Base-by-base conservation (phyloP, 2,113 vertebrate species). In the Parotia lawesii region DNA sequence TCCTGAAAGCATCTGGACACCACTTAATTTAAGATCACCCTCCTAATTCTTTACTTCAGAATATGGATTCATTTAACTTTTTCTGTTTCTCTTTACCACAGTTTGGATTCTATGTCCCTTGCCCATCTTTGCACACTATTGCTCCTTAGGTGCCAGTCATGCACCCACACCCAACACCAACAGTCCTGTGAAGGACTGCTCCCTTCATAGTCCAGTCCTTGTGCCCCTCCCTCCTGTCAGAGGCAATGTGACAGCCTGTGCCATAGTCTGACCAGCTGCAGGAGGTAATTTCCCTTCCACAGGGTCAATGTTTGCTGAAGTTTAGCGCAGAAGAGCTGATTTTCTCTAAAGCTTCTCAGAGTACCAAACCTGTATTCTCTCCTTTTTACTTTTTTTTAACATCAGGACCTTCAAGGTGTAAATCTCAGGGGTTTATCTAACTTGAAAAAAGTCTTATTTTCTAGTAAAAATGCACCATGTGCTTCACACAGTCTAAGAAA, bases 401-500 rank as follows among this genome's bases (percentile, higher is more conserved):
- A 33, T 38, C 10, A 54, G 29, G 40, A 85, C 25, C 23, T 85
- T 70, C 60, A 88, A 9, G 38, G 5, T 17, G 10, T 79, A 79
- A 73, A 72, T 66, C 27, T 70, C n/a, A 76, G 21, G 9, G 8
- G 2, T 65, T 85, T 73, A 56, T 25, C 17, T 82, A 14, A 38
- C 71, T 15, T 9, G 13, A 65, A 71, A 53, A 77, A 51, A 10
- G 7, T 15, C 72, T 58, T 38, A 62, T 87, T 85, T 95, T 87
- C 47, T 79, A 23, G 37, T 61, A 74, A 89, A 91, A 94, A 85
- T 45, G 28, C 40, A 45, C 31, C 0, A 5, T 15, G 78, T 69
- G 24, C 69, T 92, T 90, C 86, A 76, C 42, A 35, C 10, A 61
- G 62, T 54, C 62, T 82, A 72, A 92, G 75, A 95, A 95, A 83